A percentile compares a stretch with the other conserved stretches of the same genome.
Conservation (phyloP, 1,140 invertebrate species). For the Drosophila lacertosa region DNA sequence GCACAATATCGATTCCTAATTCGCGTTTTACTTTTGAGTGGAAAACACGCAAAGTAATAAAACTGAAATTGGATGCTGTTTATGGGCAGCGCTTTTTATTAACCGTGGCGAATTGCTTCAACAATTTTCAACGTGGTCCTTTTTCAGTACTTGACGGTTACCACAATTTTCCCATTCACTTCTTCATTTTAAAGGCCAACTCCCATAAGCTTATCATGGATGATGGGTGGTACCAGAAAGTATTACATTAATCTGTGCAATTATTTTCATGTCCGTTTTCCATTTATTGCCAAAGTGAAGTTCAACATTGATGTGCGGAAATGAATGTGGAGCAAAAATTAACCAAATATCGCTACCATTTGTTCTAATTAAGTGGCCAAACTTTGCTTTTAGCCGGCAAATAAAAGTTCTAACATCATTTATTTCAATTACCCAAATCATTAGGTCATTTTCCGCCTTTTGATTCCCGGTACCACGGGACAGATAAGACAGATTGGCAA, state of each 20-base stretch:
- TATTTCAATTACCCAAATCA: constrained; percentile 11
- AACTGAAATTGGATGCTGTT: constrained; percentile 22
- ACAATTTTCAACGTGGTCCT: neutral
- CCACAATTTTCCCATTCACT: neutral
- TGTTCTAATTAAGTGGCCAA: constrained; percentile 5
- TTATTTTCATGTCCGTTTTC: neutral
- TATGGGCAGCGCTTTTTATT: constrained; percentile 8
- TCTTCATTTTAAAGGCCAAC: too few relatives aligned
- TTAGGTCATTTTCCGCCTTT: constrained; percentile 4
- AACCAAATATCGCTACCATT: constrained; percentile 4
- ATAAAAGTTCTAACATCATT: constrained; percentile 6
- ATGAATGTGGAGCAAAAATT: neutral
- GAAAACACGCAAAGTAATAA: constrained; percentile 5
- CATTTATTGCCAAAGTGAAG: neutral
- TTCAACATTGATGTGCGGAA: neutral
- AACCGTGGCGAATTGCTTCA: constrained; percentile 4
- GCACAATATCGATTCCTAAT: constrained; percentile 12
- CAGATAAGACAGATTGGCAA: constrained; percentile 3
- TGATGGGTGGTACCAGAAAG: neutral
- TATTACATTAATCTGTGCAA: neutral
- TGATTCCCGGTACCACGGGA: neutral
- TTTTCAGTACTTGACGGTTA: neutral
- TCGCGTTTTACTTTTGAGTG: neutral
- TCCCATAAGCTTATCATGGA: too few relatives aligned
- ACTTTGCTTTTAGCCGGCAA: constrained; percentile 16